Percentiles rank a stretch among this genome's conserved stretches.
These are phyloP conservation scores for Caenorhabditis imperialis DNA, from an alignment of 2,888 invertebrate genomes.

Conservation along the genomic window DNA sequence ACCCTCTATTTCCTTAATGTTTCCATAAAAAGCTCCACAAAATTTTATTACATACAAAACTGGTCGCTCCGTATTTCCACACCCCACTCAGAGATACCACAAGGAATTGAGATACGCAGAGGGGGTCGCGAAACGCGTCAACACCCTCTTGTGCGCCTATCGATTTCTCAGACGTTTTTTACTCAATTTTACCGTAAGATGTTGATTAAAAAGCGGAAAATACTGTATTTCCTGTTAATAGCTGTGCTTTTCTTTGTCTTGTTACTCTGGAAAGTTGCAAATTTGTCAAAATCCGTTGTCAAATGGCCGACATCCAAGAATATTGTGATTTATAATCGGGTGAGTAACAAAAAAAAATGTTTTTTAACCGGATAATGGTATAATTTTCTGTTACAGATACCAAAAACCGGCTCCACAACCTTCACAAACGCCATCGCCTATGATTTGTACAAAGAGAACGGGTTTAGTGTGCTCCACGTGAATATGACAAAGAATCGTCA, in stretches of 20 bases:
- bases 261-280: slow-evolving; percentile 4
- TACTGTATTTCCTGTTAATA: slow-evolving; percentile 8
- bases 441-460: slow-evolving; percentile 72
- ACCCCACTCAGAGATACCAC: too few relatives aligned
- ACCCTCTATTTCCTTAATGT: too few relatives aligned
- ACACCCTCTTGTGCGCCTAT: neutral
- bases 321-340: slow-evolving; percentile 66
- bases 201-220: slow-evolving; percentile 35
- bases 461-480: slow-evolving; percentile 88
- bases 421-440: slow-evolving; percentile 76
- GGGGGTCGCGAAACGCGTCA: slow-evolving; percentile 10
- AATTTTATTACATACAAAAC: neutral
- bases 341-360: slow-evolving; percentile 23
- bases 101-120: slow-evolving; percentile 12
- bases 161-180: slow-evolving; percentile 8
- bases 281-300: neutral
- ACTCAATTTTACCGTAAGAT: slow-evolving; percentile 2
- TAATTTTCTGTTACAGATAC: too few relatives aligned
- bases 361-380: too few relatives aligned
- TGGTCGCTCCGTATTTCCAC: too few relatives aligned
- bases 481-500: slow-evolving; percentile 95
- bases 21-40: neutral
- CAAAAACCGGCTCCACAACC: slow-evolving; percentile 77
- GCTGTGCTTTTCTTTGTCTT: slow-evolving; percentile 21
- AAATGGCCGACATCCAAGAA: slow-evolving; percentile 25